phyloP scores from a whole-genome alignment of 1,140 invertebrate species.

The Anastatus disparis region DNA sequence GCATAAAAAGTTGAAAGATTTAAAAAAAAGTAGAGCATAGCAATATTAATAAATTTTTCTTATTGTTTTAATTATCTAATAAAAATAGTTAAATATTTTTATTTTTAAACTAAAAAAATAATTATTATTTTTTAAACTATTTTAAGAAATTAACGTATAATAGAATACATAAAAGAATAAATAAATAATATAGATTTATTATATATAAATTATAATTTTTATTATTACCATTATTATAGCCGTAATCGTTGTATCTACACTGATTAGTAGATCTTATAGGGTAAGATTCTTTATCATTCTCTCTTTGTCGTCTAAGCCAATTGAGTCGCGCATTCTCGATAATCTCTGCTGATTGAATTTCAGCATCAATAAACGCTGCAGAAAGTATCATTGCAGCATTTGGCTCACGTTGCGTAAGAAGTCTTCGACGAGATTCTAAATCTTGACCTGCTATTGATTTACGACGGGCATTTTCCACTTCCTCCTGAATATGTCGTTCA shows the following conservation, averaged over 20 bases:
- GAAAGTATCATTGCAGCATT: conserved; percentile 56
- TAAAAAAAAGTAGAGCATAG: too few species aligned
- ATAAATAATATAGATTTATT: background rate
- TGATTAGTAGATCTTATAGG: background rate
- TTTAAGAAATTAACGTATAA: too few species aligned
- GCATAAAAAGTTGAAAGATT: too few species aligned
- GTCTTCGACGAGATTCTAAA: conserved; percentile 48
- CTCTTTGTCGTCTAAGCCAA: conserved; percentile 29
- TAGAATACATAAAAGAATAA: too few species aligned
- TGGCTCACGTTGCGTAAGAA: conserved; percentile 53
- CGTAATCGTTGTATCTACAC: background rate
- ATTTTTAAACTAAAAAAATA: too few species aligned
- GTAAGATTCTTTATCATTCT: conserved; percentile 22
- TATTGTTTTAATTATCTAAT: too few species aligned
- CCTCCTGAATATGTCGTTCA: conserved; percentile 56
- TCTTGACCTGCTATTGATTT: conserved; percentile 43
- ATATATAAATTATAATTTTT: background rate
- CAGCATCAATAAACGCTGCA: conserved; percentile 57
- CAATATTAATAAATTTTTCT: too few species aligned
- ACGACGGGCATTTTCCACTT: conserved; percentile 55
- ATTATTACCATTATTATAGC: conserved; percentile 4
- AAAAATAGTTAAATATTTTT: too few species aligned
- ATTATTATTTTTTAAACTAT: too few species aligned
- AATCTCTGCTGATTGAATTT: conserved; percentile 49
- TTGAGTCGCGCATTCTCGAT: conserved; percentile 46